Base-by-base conservation (phyloP, 2,797 vertebrate genomes). In the Diplodus puntazzo region DNA sequence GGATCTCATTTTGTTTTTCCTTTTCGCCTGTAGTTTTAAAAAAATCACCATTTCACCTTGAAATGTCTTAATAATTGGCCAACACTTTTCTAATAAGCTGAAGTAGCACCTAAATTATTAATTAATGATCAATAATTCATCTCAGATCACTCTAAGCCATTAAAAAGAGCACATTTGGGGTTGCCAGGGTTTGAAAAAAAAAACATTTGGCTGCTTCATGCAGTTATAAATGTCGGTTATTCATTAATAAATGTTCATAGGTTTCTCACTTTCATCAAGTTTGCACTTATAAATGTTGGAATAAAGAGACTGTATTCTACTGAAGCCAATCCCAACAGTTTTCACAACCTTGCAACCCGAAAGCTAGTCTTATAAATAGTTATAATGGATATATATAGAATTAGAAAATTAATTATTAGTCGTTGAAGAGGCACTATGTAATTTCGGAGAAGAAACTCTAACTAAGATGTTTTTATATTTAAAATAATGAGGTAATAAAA, bases 21-120 rank as follows among this genome's bases (percentile, higher is more conserved):
- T 17, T 48, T 67, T 20, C 11, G 11, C 54, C 5, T 50, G 7
- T 12, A 46, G 2, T 23, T 68, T 53, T 10, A 55, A 49, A 53
- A 43, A 3, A 23, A 25, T 25, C 25, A 39, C 0, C 12, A 23
- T 52, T 50, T 53, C 2, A 39, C 0, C 0, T n/a, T 23, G 2
- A 30, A 54, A 60, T 63, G 6, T 52, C 16, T 58, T 21, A 9
- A 62, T n/a, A 9, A 34, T 1, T 13, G 6, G 2, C 0, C 11
- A 49, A 5, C 17, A 0, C 5, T 34, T 25, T 70, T 64, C 8
- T 18, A 60, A 60, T 16, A 48, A 58, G 57, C 8, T 30, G 52
- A 65, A 1, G 3, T 52, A 57, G 12, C 12, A 30, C n/a, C 11
- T 13, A 16, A 27, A 30, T 23, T 0, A 1, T 54, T 43, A 46